Base-by-base conservation (phyloP, 2,888 invertebrate species). In the Xylota segnis region DNA sequence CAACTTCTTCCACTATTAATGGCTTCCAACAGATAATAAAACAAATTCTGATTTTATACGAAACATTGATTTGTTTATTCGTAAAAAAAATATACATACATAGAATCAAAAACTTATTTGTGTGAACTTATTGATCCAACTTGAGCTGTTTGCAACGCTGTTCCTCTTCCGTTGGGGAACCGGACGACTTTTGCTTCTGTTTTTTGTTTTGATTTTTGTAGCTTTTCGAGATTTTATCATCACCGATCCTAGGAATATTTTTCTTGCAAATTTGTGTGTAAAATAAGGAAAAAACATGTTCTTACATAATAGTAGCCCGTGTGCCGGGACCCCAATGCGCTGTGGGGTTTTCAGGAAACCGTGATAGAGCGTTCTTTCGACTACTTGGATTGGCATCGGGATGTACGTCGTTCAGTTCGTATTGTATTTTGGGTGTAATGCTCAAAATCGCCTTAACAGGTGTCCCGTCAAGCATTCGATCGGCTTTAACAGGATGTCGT, bases 301-400 rank as follows among this genome's bases (percentile, higher is more conserved):
- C 94, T 93, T 92, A 96, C 96, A 96, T 97, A 16, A 96, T 95
- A 18, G 94, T 95, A 0, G 97, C 95, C 88, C 95, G 94, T 0
- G 96, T 95, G 59, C 98, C 98, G 0, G 99, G 98, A 0, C 99
- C 98, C 98, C 98, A 99, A 92, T 95, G 93, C 0, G 95, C 95
- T 32, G 95, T 93, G 0, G 98, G 98, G 93, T 99, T 99, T 88
- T 94, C 94, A 91, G 97, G 98, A 92, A 96, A 98, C 47, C 99
- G 93, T 0, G 96, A 93, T 23, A 96, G 92, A 0, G 96, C 95
- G 70, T 94, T 93, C 87, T 94, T 94, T 5, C 96, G 94, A 34
- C 98, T 98, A 58, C 92, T 91, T 0, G 98, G 98, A 93, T 97
- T 97, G 0, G 98, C 97, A 45, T 95, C 94, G 0, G 94, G 93